These are phyloP conservation scores for Ophthalmolycus amberensis DNA, from an alignment of 2,113 vertebrate genomes.

Conservation along the genomic window DNA sequence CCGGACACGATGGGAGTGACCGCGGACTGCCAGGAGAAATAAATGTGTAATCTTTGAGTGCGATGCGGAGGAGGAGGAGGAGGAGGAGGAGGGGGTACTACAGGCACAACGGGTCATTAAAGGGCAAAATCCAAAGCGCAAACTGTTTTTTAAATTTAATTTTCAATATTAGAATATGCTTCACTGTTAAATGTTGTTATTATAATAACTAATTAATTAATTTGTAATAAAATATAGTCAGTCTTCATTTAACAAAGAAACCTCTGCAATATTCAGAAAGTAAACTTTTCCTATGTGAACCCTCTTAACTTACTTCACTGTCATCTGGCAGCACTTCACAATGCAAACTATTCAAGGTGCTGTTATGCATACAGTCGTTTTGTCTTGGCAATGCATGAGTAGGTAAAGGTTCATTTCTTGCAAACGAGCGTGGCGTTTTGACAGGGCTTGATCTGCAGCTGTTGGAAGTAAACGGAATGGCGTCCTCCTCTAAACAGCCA, in stretches of 20 bases:
- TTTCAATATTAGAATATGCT: background rate
- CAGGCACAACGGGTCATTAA: constrained; percentile 7
- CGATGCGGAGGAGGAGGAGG: background rate
- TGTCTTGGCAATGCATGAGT: background rate
- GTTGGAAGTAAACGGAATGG: background rate
- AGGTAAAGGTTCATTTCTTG: background rate
- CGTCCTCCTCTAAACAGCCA: constrained; percentile 18
- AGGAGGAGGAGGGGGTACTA: background rate
- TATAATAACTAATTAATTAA: background rate
- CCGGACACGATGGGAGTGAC: constrained; percentile 81
- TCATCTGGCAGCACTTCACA: background rate
- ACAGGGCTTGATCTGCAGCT: constrained; percentile 35
- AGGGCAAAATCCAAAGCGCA: background rate
- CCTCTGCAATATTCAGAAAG: background rate
- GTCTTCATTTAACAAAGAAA: background rate
- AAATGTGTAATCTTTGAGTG: constrained; percentile 51
- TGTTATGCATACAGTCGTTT: background rate
- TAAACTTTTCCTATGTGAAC: background rate
- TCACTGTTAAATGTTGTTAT: background rate
- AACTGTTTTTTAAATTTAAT: background rate
- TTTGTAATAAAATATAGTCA: background rate
- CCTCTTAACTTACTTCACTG: background rate
- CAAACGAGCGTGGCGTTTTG: constrained; percentile 1
- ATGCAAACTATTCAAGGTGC: background rate
- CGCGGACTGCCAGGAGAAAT: constrained; percentile 74